Evolutionary conservation across 2,888 invertebrate genomes (phyloP).

Genomic region (Drosophila tripunctata): DNA sequence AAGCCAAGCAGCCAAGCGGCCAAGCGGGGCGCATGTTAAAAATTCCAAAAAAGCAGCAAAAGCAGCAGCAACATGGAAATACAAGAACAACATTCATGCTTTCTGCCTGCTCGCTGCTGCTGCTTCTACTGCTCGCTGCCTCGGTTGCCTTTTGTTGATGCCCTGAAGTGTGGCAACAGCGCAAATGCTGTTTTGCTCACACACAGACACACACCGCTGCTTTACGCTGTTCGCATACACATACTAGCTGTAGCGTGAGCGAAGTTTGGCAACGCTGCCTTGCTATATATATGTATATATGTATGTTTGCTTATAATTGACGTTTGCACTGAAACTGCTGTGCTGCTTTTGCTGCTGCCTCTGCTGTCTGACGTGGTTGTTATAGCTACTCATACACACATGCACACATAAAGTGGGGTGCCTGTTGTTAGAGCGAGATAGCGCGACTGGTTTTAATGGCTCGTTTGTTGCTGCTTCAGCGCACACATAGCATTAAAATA

Average conservation of each 20-base stretch:
- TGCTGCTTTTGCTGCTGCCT: conserved; percentile 38
- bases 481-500: conserved; percentile 51
- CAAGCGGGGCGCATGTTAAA: conserved; percentile 73
- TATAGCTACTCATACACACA: conserved; percentile 52
- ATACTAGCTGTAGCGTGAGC: conserved; percentile 44
- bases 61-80: conserved; percentile 69
- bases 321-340: conserved; percentile 75
- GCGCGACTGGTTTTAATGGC: conserved; percentile 60
- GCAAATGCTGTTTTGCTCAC: conserved; percentile 18
- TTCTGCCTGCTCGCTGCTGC: conserved; percentile 32
- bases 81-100: conserved; percentile 73
- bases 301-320: conserved; percentile 76
- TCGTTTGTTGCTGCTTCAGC: conserved; percentile 76
- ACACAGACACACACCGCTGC: conserved; percentile 13
- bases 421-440: conserved; percentile 61
- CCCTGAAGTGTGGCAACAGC: conserved; percentile 73
- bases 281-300: conserved; percentile 34
- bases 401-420: conserved; percentile 59
- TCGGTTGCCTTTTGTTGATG: conserved; percentile 57
- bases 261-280: conserved; percentile 67
- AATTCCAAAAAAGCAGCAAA: conserved; percentile 67
- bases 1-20: too few species aligned
- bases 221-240: too few species aligned
- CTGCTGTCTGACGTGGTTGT: conserved; percentile 75
- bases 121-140: too few species aligned